phyloP scores from a whole-genome alignment of 2,113 vertebrate genomes.

The Vulpes vulpes region DNA sequence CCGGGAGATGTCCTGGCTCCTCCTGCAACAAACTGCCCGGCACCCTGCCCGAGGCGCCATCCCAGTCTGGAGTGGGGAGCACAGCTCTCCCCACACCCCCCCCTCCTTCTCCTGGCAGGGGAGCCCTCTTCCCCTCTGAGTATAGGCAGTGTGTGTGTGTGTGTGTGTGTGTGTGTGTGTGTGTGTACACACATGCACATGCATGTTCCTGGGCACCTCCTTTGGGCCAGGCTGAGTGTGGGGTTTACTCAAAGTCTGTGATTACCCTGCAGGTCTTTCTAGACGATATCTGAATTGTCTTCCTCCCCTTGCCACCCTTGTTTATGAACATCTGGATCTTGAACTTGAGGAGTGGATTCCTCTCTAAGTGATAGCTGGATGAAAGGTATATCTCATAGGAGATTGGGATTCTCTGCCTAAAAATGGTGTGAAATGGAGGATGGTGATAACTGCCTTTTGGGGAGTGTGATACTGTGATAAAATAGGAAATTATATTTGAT shows the following conservation, averaged over 20 bases:
- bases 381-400: background rate
- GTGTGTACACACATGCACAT: fast-evolving
- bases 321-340: background rate
- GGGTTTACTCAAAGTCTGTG: background rate
- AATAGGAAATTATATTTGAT: background rate
- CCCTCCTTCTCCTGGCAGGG: background rate
- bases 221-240: background rate
- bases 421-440: background rate
- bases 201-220: background rate
- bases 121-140: background rate
- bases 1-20: background rate
- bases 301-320: background rate
- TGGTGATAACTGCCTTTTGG: background rate
- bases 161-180: background rate
- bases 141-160: too few relatives aligned
- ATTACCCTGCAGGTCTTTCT: background rate
- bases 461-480: background rate
- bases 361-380: background rate
- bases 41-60: background rate
- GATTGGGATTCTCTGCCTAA: background rate
- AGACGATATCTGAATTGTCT: background rate
- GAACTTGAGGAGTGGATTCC: background rate
- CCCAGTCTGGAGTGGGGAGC: background rate
- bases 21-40: background rate
- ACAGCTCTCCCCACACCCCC: background rate